Base-by-base conservation (phyloP, 2,888 invertebrate genomes). In the Silvanus unidentatus region DNA sequence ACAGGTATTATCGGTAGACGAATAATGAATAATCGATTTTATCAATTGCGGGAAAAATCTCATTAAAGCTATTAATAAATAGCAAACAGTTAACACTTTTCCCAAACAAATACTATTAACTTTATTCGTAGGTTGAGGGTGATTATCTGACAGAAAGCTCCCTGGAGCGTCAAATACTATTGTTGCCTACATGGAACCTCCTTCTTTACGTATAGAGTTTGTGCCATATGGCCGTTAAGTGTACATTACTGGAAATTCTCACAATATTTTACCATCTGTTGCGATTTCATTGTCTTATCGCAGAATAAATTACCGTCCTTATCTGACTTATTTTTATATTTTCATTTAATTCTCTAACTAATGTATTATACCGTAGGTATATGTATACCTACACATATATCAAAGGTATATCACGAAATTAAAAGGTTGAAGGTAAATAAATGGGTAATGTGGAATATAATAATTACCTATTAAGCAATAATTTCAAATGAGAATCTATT, bases 231-330 rank as follows among this genome's bases (percentile, higher is more conserved):
- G 68, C 63, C 49, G 49, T 55, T 53, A 53, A 61, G 59, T 62
- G 64, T 61, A 61, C 63, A 64, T 63, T 63, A 59, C 62, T 55
- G 58, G 58, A 62, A 64, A 63, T 70, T 70, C 70, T 69, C 70
- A 69, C 68, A 66, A 64, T 64, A 62, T 65, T 65, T 57, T 44
- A 63, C 68, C 70, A 70, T 70, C 69, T 70, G 70, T 66, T 62
- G 57, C 59, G 55, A 59, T 60, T 52, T 50, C 52, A 50, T 63
- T 63, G 59, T 63, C 64, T 66, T 65, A 66, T 68, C 66, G 16
- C 22, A 50, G 55, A 45, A 49, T 54, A 57, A 60, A 59, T 60
- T 60, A 60, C 52, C 32, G 51, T 49, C 45, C 54, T 58, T 60
- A 60, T 49, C 49, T 45, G 13, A 32, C 39, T 38, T 42, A 37